Evolutionary conservation across 2,113 vertebrate genomes (phyloP), one percentile per base, ranked within the genome.

Genomic region (Gymnarchus niloticus): DNA sequence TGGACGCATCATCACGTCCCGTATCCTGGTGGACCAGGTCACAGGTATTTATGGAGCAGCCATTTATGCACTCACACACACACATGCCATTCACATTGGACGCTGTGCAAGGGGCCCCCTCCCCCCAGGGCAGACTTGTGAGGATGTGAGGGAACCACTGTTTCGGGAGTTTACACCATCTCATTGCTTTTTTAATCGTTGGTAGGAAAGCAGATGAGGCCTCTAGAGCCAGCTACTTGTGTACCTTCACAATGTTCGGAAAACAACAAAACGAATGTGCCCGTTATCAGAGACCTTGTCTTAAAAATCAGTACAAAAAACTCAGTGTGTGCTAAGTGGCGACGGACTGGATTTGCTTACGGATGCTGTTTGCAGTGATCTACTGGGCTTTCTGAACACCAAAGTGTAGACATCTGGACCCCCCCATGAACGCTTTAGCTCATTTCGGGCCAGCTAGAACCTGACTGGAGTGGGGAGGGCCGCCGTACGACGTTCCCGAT

Each of bases 11-110:
- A 99, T 99, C 96, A 99, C 98, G 94, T 99, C 98, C 90, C 96
- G 98, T 90, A 99, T 99, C 96, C 97, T 99, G 90, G 98, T 99
- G 91, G 98, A 99, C 96, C 98, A 99, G 97, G 98, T 99, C 95
- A 99, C 98, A 98, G 98, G 97, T 98, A 95, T 95, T 92, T 91
- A 92, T 93, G 92, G 92, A 91, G 88, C 88, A 91, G 88, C 90
- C 84, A 88, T 91, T 92, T 88, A 28, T 59, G 44, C 21, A 12
- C 49, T 28, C 59, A 48, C 57, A 83, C 28, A 59, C 52, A 57
- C 81, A 33, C 48, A 4, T 8, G 25, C 28, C 37, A 3, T 9
- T 25, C 44, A 87, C 25, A 49, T 76, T 17, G 37, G 1, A 21
- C 25, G 6, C 85, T 54, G 12, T 17, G 61, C 25, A 17, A 17